Evolutionary conservation across 2,797 vertebrate species (phyloP).

Genomic region (Amblyopsis hoosieri): DNA sequence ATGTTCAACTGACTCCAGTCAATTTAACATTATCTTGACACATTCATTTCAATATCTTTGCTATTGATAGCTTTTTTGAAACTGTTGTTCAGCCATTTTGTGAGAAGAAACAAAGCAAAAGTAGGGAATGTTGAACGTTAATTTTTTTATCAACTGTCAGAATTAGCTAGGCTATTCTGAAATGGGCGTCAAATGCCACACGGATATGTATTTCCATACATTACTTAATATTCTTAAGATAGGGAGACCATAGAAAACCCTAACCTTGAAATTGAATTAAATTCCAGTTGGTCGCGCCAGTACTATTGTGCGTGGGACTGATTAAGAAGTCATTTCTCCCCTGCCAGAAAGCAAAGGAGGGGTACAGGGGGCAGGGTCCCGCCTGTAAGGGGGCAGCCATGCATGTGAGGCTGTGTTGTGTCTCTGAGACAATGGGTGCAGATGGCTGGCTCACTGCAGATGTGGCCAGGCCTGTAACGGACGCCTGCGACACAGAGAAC

Average conservation of each 20-base stretch:
- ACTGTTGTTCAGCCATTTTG: constrained; percentile 5
- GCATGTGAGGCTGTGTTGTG: constrained; percentile 68
- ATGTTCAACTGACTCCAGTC: constrained; percentile 9
- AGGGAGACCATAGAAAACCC: constrained; percentile 1
- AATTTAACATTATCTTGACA: constrained; percentile 20
- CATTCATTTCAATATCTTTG: constrained; percentile 8
- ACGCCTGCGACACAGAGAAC: constrained; percentile 66
- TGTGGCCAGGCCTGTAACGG: constrained; percentile 76
- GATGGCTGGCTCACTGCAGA: constrained; percentile 78
- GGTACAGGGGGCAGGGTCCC: constrained; percentile 56
- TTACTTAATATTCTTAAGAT: not conserved
- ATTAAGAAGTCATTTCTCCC: constrained; percentile 73
- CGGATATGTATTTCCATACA: too few relatives aligned
- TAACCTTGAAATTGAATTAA: constrained; percentile 49
- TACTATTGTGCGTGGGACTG: constrained; percentile 42
- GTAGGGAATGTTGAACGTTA: too few relatives aligned
- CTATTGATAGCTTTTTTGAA: not conserved
- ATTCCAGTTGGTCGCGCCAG: constrained; percentile 31
- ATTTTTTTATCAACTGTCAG: too few relatives aligned
- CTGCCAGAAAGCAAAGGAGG: constrained; percentile 44
- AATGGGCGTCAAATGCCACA: too few relatives aligned
- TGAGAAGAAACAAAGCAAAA: not conserved
- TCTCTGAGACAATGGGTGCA: constrained; percentile 78
- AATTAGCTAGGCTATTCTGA: too few relatives aligned
- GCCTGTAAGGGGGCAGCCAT: constrained; percentile 71